phyloP scores from a whole-genome alignment of 2,888 invertebrate species.

The Zygaena filipendulae region DNA sequence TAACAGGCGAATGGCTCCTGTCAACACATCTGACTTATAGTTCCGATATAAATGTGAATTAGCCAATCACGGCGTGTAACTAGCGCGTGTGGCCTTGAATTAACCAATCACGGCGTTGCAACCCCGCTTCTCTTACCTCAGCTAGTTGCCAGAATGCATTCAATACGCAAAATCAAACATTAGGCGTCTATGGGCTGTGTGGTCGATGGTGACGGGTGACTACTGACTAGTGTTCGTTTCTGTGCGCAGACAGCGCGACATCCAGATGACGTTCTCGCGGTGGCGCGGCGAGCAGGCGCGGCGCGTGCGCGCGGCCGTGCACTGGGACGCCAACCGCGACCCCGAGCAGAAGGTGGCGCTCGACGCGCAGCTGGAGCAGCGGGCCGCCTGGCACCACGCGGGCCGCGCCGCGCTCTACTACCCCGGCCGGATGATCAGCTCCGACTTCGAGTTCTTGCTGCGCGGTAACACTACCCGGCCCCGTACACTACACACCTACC shows the following conservation, averaged over 20 bases:
- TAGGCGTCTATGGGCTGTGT: no score
- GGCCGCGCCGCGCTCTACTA: slow-evolving; percentile 75
- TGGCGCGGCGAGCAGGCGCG: slow-evolving; percentile 70
- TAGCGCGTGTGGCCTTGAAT: no score
- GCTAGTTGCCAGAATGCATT: no score
- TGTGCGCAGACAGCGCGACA: slow-evolving; percentile 78
- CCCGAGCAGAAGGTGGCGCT: slow-evolving; percentile 77
- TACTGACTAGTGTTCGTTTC: no score
- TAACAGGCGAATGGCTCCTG: no score
- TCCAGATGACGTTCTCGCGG: slow-evolving; percentile 74
- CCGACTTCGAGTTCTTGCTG: slow-evolving; percentile 71
- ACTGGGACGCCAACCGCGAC: slow-evolving; percentile 90
- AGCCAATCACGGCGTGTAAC: no score
- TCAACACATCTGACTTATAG: no score
- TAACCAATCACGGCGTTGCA: no score
- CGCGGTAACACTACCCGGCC: slow-evolving; percentile 37
- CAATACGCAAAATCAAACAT: no score
- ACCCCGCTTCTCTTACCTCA: no score
- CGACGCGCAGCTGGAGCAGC: slow-evolving; percentile 71
- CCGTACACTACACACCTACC: neutral
- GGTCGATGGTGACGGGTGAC: no score
- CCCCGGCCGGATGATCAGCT: slow-evolving; percentile 79
- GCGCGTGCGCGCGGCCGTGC: slow-evolving; percentile 76
- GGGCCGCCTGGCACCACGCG: slow-evolving; percentile 70
- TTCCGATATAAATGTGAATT: no score